phyloP scores from a whole-genome alignment of 2,797 vertebrate genomes.

The Petrocephalus sullivani region DNA sequence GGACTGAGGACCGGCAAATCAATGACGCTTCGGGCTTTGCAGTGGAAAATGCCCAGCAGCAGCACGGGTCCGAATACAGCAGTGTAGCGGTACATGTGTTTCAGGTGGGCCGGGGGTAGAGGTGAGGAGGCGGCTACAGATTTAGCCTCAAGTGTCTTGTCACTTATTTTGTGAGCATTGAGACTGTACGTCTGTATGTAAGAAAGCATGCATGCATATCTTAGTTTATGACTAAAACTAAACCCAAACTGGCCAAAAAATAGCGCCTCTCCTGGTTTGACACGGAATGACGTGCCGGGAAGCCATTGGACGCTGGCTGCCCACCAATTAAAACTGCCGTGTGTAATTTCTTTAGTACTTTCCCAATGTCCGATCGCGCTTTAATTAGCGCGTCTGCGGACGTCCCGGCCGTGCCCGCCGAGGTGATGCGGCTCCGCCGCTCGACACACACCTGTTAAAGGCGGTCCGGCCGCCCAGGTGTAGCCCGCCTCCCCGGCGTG shows the following conservation, averaged over 20 bases:
- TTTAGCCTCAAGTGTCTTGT: not conserved
- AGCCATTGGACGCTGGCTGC: not conserved
- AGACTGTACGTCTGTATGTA: not conserved
- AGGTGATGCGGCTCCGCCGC: not conserved
- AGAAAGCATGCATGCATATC: not conserved
- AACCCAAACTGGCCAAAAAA: not conserved
- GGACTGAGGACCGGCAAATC: not conserved
- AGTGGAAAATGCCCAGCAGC: not conserved
- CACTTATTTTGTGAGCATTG: not conserved
- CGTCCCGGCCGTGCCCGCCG: not conserved
- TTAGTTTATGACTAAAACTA: not conserved
- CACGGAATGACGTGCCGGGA: not conserved
- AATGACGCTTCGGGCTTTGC: not conserved
- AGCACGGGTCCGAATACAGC: not conserved
- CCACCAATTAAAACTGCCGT: conserved; percentile 10
- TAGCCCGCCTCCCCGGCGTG: not conserved
- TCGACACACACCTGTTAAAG: not conserved
- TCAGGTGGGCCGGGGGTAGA: not conserved
- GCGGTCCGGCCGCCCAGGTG: not conserved
- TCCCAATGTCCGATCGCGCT: not conserved
- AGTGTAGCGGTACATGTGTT: not conserved
- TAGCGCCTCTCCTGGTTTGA: not conserved
- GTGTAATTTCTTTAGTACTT: conserved; percentile 9
- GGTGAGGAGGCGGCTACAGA: not conserved
- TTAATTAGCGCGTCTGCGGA: not conserved